Evolutionary conservation across 2,888 invertebrate genomes (phyloP).

Genomic region (Cheiracanthium punctorium): DNA sequence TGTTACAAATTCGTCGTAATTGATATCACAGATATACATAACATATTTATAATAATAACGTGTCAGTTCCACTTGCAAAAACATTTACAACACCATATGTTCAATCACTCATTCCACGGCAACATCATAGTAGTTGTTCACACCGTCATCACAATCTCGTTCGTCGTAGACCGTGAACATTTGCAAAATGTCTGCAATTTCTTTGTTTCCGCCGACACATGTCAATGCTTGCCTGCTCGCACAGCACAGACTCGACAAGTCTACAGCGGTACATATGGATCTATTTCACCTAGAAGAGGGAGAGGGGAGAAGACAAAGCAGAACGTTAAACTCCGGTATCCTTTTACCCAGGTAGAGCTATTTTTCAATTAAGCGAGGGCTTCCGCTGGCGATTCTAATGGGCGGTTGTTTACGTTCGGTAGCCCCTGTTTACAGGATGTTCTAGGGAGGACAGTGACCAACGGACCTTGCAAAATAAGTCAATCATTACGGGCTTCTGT

Average conservation of each 20-base stretch:
- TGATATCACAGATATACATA: too few relatives aligned
- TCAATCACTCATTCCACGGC: not conserved
- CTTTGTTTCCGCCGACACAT: not conserved
- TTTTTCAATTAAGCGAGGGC: not conserved
- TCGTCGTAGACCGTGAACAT: not conserved
- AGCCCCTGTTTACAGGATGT: constrained; percentile 65
- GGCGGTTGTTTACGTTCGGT: constrained; percentile 5
- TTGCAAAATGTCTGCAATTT: not conserved
- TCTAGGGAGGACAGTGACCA: constrained; percentile 44
- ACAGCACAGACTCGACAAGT: too few relatives aligned
- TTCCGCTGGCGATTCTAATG: constrained; percentile 15
- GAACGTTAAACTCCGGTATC: not conserved
- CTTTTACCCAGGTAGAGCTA: not conserved
- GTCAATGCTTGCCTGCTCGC: not conserved
- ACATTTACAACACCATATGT: not conserved
- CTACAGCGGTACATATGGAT: not conserved
- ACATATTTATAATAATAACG: too few relatives aligned
- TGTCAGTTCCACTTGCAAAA: not conserved
- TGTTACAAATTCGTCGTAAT: too few relatives aligned
- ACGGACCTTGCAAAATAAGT: constrained; percentile 67
- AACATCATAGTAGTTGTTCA: not conserved
- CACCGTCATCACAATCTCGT: not conserved
- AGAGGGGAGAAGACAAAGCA: not conserved
- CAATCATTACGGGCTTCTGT: constrained; percentile 45
- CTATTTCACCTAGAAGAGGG: not conserved